These are phyloP conservation scores for Erythrocebus patas DNA, from an alignment of 2,113 vertebrate species.

Conservation along the genomic window DNA sequence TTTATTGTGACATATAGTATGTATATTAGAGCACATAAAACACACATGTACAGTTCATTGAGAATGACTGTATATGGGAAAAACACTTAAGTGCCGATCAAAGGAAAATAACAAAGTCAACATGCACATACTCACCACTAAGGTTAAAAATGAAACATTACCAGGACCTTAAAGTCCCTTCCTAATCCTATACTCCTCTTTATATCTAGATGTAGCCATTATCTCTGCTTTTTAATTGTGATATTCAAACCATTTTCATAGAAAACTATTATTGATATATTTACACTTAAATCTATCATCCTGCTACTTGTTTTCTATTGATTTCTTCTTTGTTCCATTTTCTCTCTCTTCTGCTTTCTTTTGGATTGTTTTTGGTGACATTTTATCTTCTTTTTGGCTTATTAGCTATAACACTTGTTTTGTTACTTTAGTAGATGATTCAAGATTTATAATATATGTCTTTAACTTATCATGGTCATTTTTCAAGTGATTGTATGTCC, in stretches of 20 bases:
- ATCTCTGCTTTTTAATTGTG: background rate
- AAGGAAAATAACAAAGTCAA: background rate
- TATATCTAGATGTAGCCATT: background rate
- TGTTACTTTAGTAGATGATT: background rate
- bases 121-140: background rate
- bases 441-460: background rate
- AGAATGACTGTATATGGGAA: too few relatives aligned
- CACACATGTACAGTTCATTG: too few relatives aligned
- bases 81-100: background rate
- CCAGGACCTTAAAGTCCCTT: background rate
- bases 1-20: background rate
- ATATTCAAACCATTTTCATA: background rate
- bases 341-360: background rate
- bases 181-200: background rate
- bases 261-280: background rate
- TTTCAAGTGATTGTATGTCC: background rate
- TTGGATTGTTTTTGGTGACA: background rate
- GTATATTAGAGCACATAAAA: background rate
- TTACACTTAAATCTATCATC: background rate
- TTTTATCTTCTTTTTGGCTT: background rate
- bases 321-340: background rate
- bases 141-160: background rate
- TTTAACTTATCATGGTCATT: background rate
- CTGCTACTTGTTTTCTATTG: background rate
- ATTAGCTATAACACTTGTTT: background rate